phyloP scores from a whole-genome alignment of 2,797 vertebrate genomes.

The Sphenodon punctatus region DNA sequence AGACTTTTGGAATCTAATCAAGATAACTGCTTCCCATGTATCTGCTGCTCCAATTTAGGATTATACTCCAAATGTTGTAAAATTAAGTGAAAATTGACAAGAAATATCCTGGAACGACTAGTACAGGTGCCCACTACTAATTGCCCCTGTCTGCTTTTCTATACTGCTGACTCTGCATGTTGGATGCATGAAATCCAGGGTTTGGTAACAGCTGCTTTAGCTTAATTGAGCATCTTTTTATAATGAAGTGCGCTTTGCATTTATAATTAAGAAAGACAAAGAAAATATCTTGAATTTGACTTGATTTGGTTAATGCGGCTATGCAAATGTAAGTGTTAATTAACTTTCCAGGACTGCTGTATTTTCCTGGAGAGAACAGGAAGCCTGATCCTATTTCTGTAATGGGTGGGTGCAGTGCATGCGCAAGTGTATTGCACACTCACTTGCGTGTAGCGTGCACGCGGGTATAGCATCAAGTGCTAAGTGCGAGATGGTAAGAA shows the following conservation, averaged over 20 bases:
- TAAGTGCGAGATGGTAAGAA: too few relatives aligned
- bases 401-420: too few relatives aligned
- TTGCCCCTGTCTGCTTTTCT: background rate
- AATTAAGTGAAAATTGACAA: background rate
- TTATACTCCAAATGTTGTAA: background rate
- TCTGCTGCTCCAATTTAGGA: background rate
- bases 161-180: background rate
- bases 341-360: constrained; percentile 8
- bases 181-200: background rate
- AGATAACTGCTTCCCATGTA: background rate
- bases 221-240: background rate
- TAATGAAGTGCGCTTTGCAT: background rate
- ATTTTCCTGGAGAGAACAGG: background rate
- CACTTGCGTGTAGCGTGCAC: too few relatives aligned
- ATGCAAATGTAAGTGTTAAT: background rate
- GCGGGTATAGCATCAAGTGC: too few relatives aligned
- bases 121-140: background rate
- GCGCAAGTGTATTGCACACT: too few relatives aligned
- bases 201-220: background rate
- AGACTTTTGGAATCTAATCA: background rate
- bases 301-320: background rate
- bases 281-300: background rate
- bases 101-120: background rate
- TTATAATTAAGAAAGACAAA: background rate
- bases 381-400: too few relatives aligned